Evolutionary conservation across 2,797 vertebrate genomes (phyloP).

Genomic region (Apogon hyalosoma): DNA sequence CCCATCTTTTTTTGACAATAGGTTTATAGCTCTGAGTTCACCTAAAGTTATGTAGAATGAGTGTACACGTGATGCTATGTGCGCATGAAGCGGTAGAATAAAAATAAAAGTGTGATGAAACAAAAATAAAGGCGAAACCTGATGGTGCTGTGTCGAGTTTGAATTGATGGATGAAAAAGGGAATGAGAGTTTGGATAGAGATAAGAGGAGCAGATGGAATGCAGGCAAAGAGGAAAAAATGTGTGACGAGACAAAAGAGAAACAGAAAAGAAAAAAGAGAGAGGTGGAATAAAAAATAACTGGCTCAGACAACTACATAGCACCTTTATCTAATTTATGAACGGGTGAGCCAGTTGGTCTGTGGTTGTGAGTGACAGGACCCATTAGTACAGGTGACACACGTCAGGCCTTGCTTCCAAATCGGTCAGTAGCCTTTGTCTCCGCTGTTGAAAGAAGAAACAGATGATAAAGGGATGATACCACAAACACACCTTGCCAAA

Average conservation of each 20-base stretch:
- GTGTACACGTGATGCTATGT: neutral
- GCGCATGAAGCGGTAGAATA: neutral
- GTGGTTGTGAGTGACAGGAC: constrained; percentile 36
- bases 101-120: neutral
- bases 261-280: constrained; percentile 12
- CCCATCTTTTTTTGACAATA: neutral
- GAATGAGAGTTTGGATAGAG: constrained; percentile 39
- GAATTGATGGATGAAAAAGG: constrained; percentile 37
- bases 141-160: neutral
- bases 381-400: constrained; percentile 42
- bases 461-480: neutral
- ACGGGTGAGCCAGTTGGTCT: constrained; percentile 30
- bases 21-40: constrained; percentile 18
- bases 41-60: neutral
- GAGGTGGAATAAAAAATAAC: constrained; percentile 6
- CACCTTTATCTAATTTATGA: constrained; percentile 48
- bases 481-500: neutral
- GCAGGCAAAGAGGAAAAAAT: constrained; percentile 8
- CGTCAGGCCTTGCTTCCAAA: constrained; percentile 40
- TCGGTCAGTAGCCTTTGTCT: constrained; percentile 20
- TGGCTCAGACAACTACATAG: constrained; percentile 16
- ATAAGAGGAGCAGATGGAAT: constrained; percentile 41
- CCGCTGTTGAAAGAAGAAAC: constrained; percentile 13
- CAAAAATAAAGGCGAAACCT: constrained; percentile 1
- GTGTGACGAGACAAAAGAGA: constrained; percentile 9